Base-by-base conservation (phyloP, 2,113 vertebrate genomes). In the Lamprotornis superbus region DNA sequence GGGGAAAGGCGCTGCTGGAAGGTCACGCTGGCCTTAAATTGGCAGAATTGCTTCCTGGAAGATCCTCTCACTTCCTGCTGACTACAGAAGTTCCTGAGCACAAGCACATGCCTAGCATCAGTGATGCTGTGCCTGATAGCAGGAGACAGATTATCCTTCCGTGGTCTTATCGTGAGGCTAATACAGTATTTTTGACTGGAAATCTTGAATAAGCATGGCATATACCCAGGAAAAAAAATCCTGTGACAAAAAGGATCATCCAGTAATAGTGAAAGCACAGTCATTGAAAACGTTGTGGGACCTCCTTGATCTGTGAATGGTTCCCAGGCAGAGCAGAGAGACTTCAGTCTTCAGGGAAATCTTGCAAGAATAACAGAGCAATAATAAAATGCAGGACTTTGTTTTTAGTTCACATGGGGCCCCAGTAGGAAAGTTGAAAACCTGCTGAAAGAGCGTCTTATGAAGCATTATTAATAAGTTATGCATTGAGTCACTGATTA, bases 401-500 rank as follows among this genome's bases (percentile, higher is more conserved):
- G 59, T 65, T 92, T 96, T 84, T 9, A 88, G 64, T 82, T 90
- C 89, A 37, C 69, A 91, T 67, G 83, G 30, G 83, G 64, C 59
- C 77, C n/a, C 67, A 87, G 74, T 74, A 93, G 49, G 49, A 94
- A 95, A 92, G 68, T 40, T 89, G 59, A 94, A 97, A 97, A 96
- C 93, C 87, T 90, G 64, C 80, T 91, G 91, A 93, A 97, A 95
- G 82, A 87, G 61, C 18, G 30, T 83, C 88, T 94, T 67, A 85
- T 83, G 79, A 93, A 83, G 52, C 68, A 87, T 94, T 95, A 94
- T 84, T 96, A 96, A 87, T 89, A 94, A 93, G 86, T 89, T 94
- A 81, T 89, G 27, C 52, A 64, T 67, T 92, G 93, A 95, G 64
- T 95, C 96, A 97, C 55, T 89, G 89, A 83, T 92, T 93, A 90